Evolutionary conservation across 2,113 vertebrate genomes (phyloP).

Genomic region (Cavia porcellus): DNA sequence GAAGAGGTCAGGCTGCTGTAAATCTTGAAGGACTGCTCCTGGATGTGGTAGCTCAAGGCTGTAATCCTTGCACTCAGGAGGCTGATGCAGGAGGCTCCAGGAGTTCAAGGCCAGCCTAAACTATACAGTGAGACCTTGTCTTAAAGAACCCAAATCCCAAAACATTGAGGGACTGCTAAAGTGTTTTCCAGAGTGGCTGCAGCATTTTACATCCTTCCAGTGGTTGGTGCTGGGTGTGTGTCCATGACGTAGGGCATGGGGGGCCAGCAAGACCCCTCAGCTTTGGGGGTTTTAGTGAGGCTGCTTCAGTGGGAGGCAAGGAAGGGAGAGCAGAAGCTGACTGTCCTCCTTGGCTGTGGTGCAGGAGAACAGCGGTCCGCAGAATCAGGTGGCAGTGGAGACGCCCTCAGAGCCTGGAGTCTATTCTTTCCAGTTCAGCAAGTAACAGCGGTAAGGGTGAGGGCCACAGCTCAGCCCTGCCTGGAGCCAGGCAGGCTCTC

Average conservation of each 20-base stretch:
- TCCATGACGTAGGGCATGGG: background rate
- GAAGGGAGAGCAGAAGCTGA: background rate
- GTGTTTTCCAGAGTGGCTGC: background rate
- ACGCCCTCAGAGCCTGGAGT: conserved; percentile 92
- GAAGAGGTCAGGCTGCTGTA: background rate
- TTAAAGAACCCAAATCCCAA: background rate
- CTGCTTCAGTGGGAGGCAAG: background rate
- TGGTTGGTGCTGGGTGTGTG: background rate
- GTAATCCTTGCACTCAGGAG: background rate
- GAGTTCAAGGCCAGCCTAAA: background rate
- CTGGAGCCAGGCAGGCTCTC: background rate
- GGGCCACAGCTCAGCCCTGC: background rate
- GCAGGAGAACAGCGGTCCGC: conserved; percentile 93
- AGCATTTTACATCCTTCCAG: background rate
- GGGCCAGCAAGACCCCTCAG: background rate
- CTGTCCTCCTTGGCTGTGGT: conserved; percentile 44
- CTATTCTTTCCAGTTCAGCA: conserved; percentile 95
- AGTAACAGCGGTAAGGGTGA: conserved; percentile 87
- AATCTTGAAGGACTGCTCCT: background rate
- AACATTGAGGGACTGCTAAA: background rate
- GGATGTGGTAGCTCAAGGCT: background rate
- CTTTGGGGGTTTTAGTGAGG: background rate
- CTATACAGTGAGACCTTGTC: background rate
- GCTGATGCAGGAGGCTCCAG: background rate
- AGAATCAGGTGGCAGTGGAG: conserved; percentile 92